Evolutionary conservation across 2,888 invertebrate species (phyloP), one percentile per base, ranked within the genome.

Genomic region (Rotaria socialis): DNA sequence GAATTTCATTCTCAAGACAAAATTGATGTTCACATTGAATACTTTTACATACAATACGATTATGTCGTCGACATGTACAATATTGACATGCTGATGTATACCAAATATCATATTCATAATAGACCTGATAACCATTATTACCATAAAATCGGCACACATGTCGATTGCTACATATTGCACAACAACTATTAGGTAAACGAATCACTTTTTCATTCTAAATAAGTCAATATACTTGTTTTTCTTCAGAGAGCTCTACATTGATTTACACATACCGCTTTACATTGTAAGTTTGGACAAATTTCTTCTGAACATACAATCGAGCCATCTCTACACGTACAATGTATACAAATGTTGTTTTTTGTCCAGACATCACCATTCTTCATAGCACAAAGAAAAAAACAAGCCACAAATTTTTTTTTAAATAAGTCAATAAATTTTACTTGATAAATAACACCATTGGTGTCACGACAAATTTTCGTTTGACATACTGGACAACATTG

Each of bases 81-180:
- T 80, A 80, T 47, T 80, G 80, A 47, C 80, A 80, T 14, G 80
- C 80, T 47, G 80, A 80, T 47, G 80, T 80, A 47, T 80, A 47
- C 80, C 80, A 80, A 24, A 80, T 16, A 47, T 80, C 80, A 80
- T 80, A 24, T 47, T 80, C 80, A 47, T 47, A 80, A 80, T 47
- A 80, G 8, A 80, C 47, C 35, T 67, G 67, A 67, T 67, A 67
- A 35, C 67, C 67, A 35, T 67, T 67, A 47, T 80, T 47, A 24
- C 80, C 80, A 47, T 80, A 47, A 47, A 80, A 80, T 80, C 47
- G 11, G n/a, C 80, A 80, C 4, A 47, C 8, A 80, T 80, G 80
- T 47, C 80, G 43, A 67, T 67, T 67, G 47, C 43, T 47, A 80
- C 80, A 80, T 80, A 47, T n/a, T 14, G 47, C 47, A 47, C 80